Conservation (phyloP, 2,888 invertebrate genomes). For the Cantharis nigra region DNA sequence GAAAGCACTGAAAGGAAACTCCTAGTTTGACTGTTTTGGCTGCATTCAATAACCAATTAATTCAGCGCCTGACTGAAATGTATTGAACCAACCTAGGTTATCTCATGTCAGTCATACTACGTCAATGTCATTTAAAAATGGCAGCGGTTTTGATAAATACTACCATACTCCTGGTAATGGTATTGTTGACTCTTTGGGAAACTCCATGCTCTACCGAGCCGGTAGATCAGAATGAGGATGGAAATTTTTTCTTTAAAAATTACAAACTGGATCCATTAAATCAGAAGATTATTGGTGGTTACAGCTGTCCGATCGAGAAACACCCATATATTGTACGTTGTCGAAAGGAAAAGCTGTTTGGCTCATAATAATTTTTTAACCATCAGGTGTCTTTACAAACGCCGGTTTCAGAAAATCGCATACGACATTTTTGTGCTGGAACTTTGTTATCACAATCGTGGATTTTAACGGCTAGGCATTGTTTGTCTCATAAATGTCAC, state of each 20-base stretch:
- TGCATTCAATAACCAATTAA: no score
- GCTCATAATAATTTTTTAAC: background rate
- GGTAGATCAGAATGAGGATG: background rate
- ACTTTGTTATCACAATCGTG: background rate
- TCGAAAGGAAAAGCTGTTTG: background rate
- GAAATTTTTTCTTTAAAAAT: background rate
- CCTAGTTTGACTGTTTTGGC: no score
- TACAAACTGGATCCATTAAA: background rate
- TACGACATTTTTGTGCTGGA: background rate
- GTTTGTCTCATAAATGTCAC: background rate
- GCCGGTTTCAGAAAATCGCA: background rate
- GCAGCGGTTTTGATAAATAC: background rate
- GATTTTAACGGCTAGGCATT: background rate
- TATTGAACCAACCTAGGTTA: background rate
- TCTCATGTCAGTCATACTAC: background rate
- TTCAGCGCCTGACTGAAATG: no score
- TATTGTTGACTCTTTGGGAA: background rate
- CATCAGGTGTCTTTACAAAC: background rate
- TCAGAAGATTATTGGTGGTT: background rate
- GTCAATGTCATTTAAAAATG: background rate
- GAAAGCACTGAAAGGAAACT: no score
- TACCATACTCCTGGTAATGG: background rate
- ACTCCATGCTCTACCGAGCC: background rate
- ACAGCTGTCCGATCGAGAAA: background rate
- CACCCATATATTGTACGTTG: conserved; percentile 1